Evolutionary conservation across 2,797 vertebrate species (phyloP).

Genomic region (Iguana delicatissima): DNA sequence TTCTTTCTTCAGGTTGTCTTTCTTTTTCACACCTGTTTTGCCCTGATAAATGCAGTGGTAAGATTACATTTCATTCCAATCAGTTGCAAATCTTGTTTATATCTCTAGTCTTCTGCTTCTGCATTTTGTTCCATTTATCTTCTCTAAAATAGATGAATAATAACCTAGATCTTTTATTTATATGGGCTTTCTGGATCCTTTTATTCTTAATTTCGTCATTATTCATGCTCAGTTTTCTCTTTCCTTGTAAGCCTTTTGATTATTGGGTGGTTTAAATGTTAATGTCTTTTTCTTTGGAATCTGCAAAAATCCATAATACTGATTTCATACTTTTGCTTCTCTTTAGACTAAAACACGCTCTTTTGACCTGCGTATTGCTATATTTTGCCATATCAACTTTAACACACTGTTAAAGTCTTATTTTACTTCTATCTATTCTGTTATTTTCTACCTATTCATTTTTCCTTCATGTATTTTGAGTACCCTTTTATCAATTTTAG

Average conservation of each 20-base stretch:
- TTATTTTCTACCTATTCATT: neutral
- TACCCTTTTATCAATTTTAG: neutral
- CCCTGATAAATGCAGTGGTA: neutral
- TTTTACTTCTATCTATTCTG: neutral
- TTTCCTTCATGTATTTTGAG: neutral
- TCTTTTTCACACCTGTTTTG: neutral
- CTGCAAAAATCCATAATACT: too few relatives aligned
- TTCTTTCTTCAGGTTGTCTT: slow-evolving; percentile 3
- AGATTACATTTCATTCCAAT: neutral
- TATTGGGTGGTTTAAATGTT: neutral
- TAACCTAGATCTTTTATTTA: neutral
- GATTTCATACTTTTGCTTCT: too few relatives aligned
- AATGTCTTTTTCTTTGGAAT: neutral
- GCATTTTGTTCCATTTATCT: neutral
- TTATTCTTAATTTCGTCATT: too few relatives aligned
- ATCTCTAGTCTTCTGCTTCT: neutral
- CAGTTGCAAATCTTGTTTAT: neutral
- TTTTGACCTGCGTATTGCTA: neutral
- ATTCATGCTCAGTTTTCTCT: neutral
- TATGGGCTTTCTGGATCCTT: neutral
- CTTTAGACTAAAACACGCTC: neutral
- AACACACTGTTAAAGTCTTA: neutral
- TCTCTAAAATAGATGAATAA: neutral
- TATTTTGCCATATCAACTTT: neutral
- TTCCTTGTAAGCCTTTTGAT: neutral